Evolutionary conservation across 2,888 invertebrate genomes (phyloP).

Genomic region (Candidula unifasciata): DNA sequence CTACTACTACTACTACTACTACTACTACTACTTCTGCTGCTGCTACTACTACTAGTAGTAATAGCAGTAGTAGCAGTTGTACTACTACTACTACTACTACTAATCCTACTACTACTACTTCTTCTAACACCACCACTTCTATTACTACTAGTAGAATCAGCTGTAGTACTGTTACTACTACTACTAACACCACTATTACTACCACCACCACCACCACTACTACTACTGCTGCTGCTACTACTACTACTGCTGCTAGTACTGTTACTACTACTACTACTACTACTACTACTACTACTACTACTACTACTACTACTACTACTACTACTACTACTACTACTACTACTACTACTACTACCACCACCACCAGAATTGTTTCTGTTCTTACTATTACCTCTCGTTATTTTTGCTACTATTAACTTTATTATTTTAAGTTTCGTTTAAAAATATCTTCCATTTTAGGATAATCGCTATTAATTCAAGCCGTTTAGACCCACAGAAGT

Average conservation of each 20-base stretch:
- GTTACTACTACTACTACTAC: neutral
- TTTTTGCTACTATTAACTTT: too few relatives aligned
- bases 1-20: neutral
- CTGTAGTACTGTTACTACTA: neutral
- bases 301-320: conserved; percentile 1
- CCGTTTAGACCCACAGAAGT: too few relatives aligned
- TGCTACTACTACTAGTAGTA: neutral
- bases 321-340: neutral
- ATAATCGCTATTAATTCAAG: too few relatives aligned
- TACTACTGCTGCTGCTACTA: neutral
- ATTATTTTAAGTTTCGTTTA: too few relatives aligned
- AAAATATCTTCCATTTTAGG: too few relatives aligned
- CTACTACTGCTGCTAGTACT: neutral
- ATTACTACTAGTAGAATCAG: neutral
- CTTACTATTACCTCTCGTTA: neutral
- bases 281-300: neutral
- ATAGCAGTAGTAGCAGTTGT: neutral
- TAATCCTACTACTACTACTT: neutral
- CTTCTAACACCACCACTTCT: neutral
- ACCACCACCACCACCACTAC: neutral
- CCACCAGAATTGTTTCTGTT: neutral
- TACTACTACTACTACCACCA: neutral
- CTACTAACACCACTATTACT: neutral
- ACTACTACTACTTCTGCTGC: neutral
- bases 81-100: neutral